These are phyloP conservation scores for Chorisops tibialis DNA, from an alignment of 2,888 invertebrate genomes.

Conservation along the genomic window DNA sequence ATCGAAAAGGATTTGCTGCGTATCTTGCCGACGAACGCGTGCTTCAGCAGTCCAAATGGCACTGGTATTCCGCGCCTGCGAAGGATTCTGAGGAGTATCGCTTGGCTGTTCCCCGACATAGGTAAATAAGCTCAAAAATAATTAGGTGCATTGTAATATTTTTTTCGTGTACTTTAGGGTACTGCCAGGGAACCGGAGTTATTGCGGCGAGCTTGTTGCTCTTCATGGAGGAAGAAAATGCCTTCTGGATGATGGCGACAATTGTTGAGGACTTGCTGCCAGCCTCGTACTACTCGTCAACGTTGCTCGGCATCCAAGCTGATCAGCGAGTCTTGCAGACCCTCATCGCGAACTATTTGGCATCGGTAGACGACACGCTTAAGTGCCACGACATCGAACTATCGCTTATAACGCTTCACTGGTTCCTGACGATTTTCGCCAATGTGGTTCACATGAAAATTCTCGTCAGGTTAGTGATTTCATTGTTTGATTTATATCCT, in stretches of 20 bases:
- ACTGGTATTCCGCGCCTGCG: constrained; percentile 90
- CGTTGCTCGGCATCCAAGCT: constrained; percentile 87
- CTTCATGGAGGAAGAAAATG: constrained; percentile 96
- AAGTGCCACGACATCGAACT: constrained; percentile 93
- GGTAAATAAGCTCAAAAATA: no score
- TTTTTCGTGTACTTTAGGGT: no score
- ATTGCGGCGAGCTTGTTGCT: constrained; percentile 91
- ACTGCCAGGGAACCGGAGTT: constrained; percentile 53
- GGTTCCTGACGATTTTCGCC: constrained; percentile 96
- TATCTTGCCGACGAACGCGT: constrained; percentile 95
- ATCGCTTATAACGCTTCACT: constrained; percentile 92
- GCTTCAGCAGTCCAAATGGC: constrained; percentile 88
- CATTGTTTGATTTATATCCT: neutral
- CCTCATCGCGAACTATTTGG: constrained; percentile 82
- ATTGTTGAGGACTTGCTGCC: constrained; percentile 98
- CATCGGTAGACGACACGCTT: constrained; percentile 85
- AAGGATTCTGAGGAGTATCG: constrained; percentile 83
- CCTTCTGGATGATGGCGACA: constrained; percentile 98
- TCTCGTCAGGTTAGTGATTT: constrained; percentile 56
- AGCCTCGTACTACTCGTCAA: constrained; percentile 94
- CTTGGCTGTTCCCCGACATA: constrained; percentile 50
- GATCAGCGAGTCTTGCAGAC: constrained; percentile 95
- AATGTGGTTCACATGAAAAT: constrained; percentile 96
- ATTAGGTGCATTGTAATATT: no score
- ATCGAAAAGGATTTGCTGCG: constrained; percentile 96